Percentiles rank a stretch among this genome's conserved stretches.
Evolutionary conservation across 2,113 vertebrate species (phyloP).

Genomic region (Tylochromis polylepis): DNA sequence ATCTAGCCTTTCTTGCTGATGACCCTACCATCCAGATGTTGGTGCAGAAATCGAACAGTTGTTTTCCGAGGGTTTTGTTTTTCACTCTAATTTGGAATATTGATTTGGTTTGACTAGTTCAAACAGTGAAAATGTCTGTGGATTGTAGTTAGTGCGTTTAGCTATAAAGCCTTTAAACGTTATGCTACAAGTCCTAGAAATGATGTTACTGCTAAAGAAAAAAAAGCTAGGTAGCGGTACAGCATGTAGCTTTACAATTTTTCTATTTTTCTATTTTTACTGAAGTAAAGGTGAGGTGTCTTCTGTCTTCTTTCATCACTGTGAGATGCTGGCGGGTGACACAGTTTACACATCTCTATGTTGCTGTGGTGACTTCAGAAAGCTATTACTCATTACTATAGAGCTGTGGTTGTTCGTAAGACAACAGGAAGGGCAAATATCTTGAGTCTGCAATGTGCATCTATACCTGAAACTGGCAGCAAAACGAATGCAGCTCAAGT

Average conservation of each 20-base stretch:
- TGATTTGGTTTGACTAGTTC: constrained; percentile 20
- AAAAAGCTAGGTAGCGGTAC: not conserved
- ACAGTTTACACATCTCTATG: not conserved
- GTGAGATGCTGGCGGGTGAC: not conserved
- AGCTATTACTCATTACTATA: not conserved
- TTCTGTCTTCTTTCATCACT: not conserved
- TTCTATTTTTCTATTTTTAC: not conserved
- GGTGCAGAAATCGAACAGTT: not conserved
- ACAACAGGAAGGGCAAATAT: not conserved
- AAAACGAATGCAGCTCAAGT: not conserved
- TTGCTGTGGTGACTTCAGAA: not conserved
- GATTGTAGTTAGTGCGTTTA: not conserved
- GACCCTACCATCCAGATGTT: not conserved
- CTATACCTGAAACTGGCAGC: not conserved
- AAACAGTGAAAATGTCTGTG: not conserved
- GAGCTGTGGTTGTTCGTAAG: not conserved
- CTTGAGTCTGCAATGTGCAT: not conserved
- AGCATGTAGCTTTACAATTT: not conserved
- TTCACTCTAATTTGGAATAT: constrained; percentile 24
- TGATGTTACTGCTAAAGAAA: not conserved
- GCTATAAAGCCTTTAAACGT: not conserved
- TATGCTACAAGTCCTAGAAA: not conserved
- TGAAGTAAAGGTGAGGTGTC: not conserved
- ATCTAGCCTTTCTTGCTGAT: not conserved
- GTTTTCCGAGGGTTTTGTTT: not conserved